Percentiles rank a stretch among this genome's conserved stretches.
These are phyloP conservation scores for Drosophila siamana DNA, from an alignment of 2,888 invertebrate genomes.

Conservation along the genomic window DNA sequence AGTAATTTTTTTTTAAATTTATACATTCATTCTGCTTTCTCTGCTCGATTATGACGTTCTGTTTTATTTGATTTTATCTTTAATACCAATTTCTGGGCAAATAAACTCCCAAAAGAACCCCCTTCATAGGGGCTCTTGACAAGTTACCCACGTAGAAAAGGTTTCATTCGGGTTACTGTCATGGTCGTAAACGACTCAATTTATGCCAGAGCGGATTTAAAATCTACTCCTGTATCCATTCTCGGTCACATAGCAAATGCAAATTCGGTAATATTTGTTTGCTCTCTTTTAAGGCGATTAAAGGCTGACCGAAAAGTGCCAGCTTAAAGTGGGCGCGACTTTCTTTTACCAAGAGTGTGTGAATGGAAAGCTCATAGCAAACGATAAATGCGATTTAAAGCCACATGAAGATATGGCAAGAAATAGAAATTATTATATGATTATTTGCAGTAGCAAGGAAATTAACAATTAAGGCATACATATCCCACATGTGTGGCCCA, in stretches of 20 bases:
- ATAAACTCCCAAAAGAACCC: conserved; percentile 1
- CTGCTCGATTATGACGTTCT: neutral
- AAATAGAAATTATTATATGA: conserved; percentile 39
- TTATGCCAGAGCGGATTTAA: conserved; percentile 13
- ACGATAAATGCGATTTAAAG: conserved; percentile 3
- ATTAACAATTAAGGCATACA: conserved; percentile 55
- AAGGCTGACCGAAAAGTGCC: neutral
- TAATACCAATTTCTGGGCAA: conserved; percentile 11
- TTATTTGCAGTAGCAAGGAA: conserved; percentile 56
- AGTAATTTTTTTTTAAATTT: conserved; percentile 6
- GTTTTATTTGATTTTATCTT: conserved; percentile 16
- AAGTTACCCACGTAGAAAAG: conserved; percentile 23
- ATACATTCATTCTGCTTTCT: neutral
- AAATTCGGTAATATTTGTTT: conserved; percentile 21
- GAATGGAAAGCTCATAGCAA: neutral
- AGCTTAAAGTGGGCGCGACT: neutral
- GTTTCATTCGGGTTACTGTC: conserved; percentile 19
- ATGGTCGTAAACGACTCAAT: conserved; percentile 22
- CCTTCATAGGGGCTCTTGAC: conserved; percentile 2
- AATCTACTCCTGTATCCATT: conserved; percentile 12
- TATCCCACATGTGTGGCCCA: conserved; percentile 46
- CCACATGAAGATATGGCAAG: conserved; percentile 16
- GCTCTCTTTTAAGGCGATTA: conserved; percentile 12
- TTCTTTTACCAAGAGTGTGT: neutral
- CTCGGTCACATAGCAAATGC: conserved; percentile 13